These are phyloP conservation scores for Dipus sagitta DNA, from an alignment of 2,797 vertebrate species.

Conservation along the genomic window DNA sequence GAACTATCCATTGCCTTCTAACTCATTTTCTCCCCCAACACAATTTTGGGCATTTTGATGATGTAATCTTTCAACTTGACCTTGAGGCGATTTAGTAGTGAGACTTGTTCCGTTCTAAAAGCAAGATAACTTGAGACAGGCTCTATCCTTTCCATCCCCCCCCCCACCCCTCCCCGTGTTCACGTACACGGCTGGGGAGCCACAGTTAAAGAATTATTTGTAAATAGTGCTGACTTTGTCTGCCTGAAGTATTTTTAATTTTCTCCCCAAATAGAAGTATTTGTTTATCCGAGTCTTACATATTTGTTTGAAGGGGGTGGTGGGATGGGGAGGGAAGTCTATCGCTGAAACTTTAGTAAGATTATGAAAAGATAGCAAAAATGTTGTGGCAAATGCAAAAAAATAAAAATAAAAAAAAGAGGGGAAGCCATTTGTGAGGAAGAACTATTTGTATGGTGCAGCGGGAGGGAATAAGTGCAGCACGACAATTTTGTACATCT, in stretches of 20 bases:
- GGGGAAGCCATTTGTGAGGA: conserved; percentile 84
- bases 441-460: conserved; percentile 90
- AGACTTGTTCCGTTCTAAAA: background rate
- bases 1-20: background rate
- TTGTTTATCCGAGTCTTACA: conserved; percentile 30
- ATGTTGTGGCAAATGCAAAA: conserved; percentile 72
- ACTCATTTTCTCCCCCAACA: background rate
- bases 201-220: background rate
- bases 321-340: background rate
- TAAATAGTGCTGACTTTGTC: conserved; percentile 33
- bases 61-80: background rate
- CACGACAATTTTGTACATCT: conserved; percentile 90
- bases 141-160: background rate
- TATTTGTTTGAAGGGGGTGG: background rate
- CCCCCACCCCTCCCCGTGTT: background rate
- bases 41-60: background rate
- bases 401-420: conserved; percentile 46
- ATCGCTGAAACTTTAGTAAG: conserved; percentile 84
- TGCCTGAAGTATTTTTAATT: conserved; percentile 60
- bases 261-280: conserved; percentile 64
- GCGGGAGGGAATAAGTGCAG: conserved; percentile 90
- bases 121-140: background rate
- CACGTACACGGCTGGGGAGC: background rate
- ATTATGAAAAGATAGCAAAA: conserved; percentile 80
- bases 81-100: background rate